Conservation (phyloP, 1,140 invertebrate genomes). For the Globodera rostochiensis region DNA sequence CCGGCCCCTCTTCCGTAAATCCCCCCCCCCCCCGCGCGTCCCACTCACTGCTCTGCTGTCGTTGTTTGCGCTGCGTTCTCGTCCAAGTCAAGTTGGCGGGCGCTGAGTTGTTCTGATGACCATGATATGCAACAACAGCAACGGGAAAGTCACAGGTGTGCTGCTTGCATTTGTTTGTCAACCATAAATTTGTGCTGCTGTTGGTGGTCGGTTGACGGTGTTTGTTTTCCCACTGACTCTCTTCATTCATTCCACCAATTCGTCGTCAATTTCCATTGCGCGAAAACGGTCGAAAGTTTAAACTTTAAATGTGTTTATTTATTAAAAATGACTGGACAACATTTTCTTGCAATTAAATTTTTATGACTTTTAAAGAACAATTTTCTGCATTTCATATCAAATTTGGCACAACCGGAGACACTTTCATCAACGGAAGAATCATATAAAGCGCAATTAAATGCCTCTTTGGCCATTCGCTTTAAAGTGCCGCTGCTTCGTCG, state of each 20-base stretch:
- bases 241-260: background rate
- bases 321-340: background rate
- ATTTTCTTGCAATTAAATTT: no score
- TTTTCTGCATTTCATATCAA: background rate
- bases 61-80: background rate
- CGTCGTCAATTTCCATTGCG: background rate
- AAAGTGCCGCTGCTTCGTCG: background rate
- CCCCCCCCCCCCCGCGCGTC: no score
- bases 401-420: background rate
- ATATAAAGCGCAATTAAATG: constrained; percentile 4
- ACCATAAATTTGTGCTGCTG: background rate
- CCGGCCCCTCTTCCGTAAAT: background rate
- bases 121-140: background rate
- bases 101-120: background rate
- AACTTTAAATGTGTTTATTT: background rate
- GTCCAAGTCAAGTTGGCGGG: background rate
- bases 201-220: background rate
- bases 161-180: background rate
- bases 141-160: background rate
- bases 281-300: background rate
- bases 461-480: background rate
- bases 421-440: background rate
- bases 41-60: no score
- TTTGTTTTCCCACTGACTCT: no score
- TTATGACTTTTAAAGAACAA: no score